Conservation (phyloP, 2,797 vertebrate genomes). For the Macropus fuliginosus region DNA sequence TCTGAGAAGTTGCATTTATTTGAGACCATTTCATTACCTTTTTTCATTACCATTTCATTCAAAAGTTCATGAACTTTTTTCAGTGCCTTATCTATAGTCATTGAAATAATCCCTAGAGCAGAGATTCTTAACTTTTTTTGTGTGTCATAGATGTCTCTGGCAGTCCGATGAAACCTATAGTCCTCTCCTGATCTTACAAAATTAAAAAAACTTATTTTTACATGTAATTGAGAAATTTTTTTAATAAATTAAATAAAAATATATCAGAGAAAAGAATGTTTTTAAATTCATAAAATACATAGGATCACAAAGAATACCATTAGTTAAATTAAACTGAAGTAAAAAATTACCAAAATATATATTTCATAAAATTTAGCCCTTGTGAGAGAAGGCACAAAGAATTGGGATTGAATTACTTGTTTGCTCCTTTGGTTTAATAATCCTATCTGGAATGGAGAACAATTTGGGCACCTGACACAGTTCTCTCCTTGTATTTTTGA, state of each 20-base stretch:
- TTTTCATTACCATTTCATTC: not conserved
- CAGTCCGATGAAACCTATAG: not conserved
- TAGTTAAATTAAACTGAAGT: not conserved
- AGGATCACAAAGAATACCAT: not conserved
- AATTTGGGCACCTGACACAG: not conserved
- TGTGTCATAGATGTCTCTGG: not conserved
- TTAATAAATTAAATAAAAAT: not conserved
- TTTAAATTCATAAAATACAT: not conserved
- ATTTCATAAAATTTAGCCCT: not conserved
- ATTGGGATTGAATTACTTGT: rapidly evolving
- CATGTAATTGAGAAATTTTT: not conserved
- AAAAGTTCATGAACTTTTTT: not conserved
- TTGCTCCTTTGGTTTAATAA: not conserved
- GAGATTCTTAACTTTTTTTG: not conserved
- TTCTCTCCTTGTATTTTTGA: not conserved
- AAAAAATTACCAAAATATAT: not conserved
- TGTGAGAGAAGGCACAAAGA: not conserved
- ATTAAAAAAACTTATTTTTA: not conserved
- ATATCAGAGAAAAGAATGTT: not conserved
- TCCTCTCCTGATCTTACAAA: not conserved
- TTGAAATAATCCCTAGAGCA: not conserved
- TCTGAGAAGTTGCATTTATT: not conserved
- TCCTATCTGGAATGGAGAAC: rapidly evolving
- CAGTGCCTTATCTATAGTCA: not conserved
- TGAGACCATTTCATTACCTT: not conserved